Percentiles rank a stretch among this genome's conserved stretches.
These are phyloP conservation scores for Spilarctia lutea DNA, from an alignment of 2,888 invertebrate genomes.

Conservation along the genomic window DNA sequence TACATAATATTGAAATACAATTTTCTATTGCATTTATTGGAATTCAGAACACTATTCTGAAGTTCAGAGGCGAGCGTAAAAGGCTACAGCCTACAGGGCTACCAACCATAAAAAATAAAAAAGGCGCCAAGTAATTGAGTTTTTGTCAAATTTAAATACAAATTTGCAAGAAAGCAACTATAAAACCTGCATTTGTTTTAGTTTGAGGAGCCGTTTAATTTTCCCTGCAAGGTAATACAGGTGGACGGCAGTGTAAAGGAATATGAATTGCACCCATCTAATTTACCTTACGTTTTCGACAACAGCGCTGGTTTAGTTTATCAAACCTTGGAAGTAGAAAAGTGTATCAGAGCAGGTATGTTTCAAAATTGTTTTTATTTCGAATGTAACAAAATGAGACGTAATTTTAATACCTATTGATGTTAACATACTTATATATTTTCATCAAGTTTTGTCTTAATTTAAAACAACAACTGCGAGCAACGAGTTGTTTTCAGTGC, in stretches of 20 bases:
- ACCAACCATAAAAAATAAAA: no score
- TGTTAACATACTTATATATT: not conserved
- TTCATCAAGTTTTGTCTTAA: no score
- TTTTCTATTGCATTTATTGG: no score
- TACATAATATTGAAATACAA: no score
- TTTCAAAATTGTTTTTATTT: not conserved
- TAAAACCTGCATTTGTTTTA: constrained; percentile 4
- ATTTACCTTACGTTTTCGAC: constrained; percentile 84
- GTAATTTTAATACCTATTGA: no score
- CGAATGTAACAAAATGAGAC: no score
- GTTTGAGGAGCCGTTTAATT: constrained; percentile 86
- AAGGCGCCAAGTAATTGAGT: not conserved
- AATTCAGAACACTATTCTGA: no score
- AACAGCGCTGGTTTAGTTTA: constrained; percentile 91
- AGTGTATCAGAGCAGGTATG: constrained; percentile 87
- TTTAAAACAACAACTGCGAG: no score
- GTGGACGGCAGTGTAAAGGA: constrained; percentile 84
- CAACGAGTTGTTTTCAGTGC: no score
- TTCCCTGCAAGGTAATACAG: constrained; percentile 87
- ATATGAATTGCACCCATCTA: constrained; percentile 87
- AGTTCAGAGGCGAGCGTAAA: no score
- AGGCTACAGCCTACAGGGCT: no score
- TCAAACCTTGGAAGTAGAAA: constrained; percentile 91
- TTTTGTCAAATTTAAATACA: not conserved
- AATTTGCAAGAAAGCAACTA: not conserved